phyloP scores from a whole-genome alignment of 2,797 vertebrate genomes.

The Pagetopsis macropterus region DNA sequence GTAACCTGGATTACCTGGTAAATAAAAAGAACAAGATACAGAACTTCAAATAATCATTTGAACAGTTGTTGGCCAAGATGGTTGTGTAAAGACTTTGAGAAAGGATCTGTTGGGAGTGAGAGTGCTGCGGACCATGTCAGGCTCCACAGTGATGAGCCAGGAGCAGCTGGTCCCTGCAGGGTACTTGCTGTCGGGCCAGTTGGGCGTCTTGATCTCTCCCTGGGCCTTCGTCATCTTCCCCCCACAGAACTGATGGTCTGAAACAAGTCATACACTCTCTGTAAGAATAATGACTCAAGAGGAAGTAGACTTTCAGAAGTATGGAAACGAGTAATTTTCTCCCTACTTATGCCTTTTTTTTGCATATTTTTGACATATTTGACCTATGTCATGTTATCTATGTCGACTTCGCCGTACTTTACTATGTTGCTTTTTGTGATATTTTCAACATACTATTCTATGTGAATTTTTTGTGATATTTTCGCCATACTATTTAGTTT shows the following conservation, averaged over 20 bases:
- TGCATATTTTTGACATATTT: too few relatives aligned
- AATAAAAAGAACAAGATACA: slow-evolving; percentile 37
- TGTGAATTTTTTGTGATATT: too few relatives aligned
- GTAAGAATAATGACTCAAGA: not conserved
- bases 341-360: too few relatives aligned
- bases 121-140: slow-evolving; percentile 79
- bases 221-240: slow-evolving; percentile 91
- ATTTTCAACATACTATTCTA: too few relatives aligned
- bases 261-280: slow-evolving; percentile 26
- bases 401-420: too few relatives aligned
- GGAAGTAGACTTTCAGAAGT: too few relatives aligned
- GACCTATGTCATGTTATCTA: too few relatives aligned
- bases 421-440: too few relatives aligned
- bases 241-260: slow-evolving; percentile 89
- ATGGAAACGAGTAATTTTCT: too few relatives aligned
- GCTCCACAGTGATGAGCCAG: slow-evolving; percentile 92
- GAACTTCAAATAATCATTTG: not conserved
- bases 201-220: slow-evolving; percentile 89
- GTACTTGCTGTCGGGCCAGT: slow-evolving; percentile 93
- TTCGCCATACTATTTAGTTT: too few relatives aligned
- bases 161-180: slow-evolving; percentile 91
- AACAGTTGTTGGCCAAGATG: not conserved
- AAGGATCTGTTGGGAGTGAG: not conserved
- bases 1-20: slow-evolving; percentile 88
- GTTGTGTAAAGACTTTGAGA: not conserved